Base-by-base conservation (phyloP, 2,797 vertebrate genomes). In the Garrulus glandarius region DNA sequence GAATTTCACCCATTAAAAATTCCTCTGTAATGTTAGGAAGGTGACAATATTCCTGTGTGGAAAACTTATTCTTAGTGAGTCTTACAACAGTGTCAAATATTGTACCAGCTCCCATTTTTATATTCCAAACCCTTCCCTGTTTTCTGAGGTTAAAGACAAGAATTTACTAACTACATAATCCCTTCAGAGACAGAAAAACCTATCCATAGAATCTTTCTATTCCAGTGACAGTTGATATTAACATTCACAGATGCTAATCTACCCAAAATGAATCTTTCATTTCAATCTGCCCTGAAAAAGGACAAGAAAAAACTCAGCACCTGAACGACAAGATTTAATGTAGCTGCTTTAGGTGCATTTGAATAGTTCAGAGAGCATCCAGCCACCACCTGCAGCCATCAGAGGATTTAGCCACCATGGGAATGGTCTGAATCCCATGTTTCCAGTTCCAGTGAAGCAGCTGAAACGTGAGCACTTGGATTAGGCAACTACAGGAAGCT, bases 361-460 rank as follows among this genome's bases (percentile, higher is more conserved):
- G n/a, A 47, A 56, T 2, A 69, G 43, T 2, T 64, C 27, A 22
- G 10, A 56, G 32, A 44, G 37, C 53, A 68, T 36, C 36, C 15
- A 16, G 27, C 17, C 34, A 59, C 29, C 12, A 18, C 21, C 6
- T 0, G 1, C 6, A 84, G 36, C 24, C 61, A 46, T 1, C 1
- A 3, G 29, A 46, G 46, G 12, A n/a, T 50, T 10, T 30, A 34
- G 26, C 29, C 47, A 16, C 27, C 16, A 20, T 0, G 24, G 68
- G 55, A 69, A 69, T 37, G n/a, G 5, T 82, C 10, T 43, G 47
- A 50, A 81, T 27, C 14, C 6, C 1, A 1, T 3, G 5, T 55
- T 86, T 46, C 18, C 47, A 37, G 8, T n/a, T 22, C 60, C 72
- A 74, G 20, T 15, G 69, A 75, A 47, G 24, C 46, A 72, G 14